phyloP scores from a whole-genome alignment of 1,140 invertebrate genomes.

The Trachymyrmex septentrionalis region DNA sequence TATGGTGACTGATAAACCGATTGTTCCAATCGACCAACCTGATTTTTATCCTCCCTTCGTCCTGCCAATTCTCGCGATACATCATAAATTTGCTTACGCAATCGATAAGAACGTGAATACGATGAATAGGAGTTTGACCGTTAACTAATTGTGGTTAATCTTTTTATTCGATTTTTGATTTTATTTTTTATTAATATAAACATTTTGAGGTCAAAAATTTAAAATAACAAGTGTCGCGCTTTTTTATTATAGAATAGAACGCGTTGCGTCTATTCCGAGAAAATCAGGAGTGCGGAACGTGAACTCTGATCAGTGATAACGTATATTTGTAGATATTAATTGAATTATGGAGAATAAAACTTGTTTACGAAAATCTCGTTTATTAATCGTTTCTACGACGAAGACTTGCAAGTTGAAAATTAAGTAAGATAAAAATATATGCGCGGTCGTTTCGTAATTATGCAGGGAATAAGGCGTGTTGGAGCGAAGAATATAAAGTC shows the following conservation, averaged over 20 bases:
- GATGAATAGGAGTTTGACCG: too few relatives aligned
- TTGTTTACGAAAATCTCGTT: background rate
- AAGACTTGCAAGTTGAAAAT: background rate
- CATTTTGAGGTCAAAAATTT: background rate
- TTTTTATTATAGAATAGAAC: too few relatives aligned
- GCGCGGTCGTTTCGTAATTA: background rate
- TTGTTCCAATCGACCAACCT: background rate
- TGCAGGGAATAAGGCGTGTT: background rate
- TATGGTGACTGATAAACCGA: constrained; percentile 18
- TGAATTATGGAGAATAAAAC: background rate
- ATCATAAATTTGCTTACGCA: background rate
- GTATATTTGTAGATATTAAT: too few relatives aligned
- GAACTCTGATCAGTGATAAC: background rate
- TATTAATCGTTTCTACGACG: background rate
- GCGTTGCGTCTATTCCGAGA: background rate
- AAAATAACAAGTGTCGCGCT: background rate
- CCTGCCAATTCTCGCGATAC: background rate
- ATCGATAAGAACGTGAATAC: background rate
- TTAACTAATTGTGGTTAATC: background rate
- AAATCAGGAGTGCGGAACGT: background rate
- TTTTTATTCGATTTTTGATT: background rate
- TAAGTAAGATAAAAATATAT: background rate
- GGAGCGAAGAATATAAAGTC: constrained; percentile 32
- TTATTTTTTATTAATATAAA: background rate
- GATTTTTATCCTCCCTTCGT: background rate